A percentile compares a stretch with the other conserved stretches of the same genome.
These are phyloP conservation scores for Montipora capricornis DNA, from an alignment of 64 coral and sea anemone species.

Conservation along the genomic window DNA sequence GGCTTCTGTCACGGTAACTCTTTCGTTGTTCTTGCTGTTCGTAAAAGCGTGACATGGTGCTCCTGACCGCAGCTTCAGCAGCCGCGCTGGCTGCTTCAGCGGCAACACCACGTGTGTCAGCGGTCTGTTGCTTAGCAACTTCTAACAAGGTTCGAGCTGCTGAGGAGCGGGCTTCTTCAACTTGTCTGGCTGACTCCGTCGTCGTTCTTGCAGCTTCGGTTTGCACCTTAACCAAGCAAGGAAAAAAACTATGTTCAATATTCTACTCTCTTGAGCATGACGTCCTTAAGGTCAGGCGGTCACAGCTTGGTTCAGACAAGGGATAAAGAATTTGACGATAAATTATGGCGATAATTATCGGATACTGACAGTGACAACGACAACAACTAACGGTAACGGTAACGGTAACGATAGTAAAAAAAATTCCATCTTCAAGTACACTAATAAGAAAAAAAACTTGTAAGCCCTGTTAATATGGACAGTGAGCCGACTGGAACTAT, in stretches of 20 bases:
- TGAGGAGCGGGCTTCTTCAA: conserved; percentile 82
- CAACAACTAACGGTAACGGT: too few relatives aligned
- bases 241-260: neutral
- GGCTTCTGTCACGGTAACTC: conserved; percentile 22
- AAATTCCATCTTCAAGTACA: too few relatives aligned
- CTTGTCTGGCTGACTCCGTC: conserved; percentile 62
- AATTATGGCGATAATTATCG: too few relatives aligned
- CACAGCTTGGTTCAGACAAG: too few relatives aligned
- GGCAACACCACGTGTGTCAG: conserved; percentile 60
- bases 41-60: conserved; percentile 72
- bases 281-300: too few relatives aligned
- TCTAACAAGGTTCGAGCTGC: conserved; percentile 78
- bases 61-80: conserved; percentile 80
- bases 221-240: conserved; percentile 44
- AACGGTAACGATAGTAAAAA: too few relatives aligned
- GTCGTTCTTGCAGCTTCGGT: conserved; percentile 68
- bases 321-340: too few relatives aligned
- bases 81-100: conserved; percentile 83
- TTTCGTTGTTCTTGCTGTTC: conserved; percentile 46
- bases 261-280: neutral
- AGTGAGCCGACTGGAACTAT: too few relatives aligned
- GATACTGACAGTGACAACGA: too few relatives aligned
- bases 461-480: too few relatives aligned
- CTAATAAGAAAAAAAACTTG: too few relatives aligned
- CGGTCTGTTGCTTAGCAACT: conserved; percentile 75